A percentile compares a stretch with the other conserved stretches of the same genome.
These are phyloP conservation scores for Aplodontia rufa DNA, from an alignment of 2,113 vertebrate genomes.

Conservation along the genomic window DNA sequence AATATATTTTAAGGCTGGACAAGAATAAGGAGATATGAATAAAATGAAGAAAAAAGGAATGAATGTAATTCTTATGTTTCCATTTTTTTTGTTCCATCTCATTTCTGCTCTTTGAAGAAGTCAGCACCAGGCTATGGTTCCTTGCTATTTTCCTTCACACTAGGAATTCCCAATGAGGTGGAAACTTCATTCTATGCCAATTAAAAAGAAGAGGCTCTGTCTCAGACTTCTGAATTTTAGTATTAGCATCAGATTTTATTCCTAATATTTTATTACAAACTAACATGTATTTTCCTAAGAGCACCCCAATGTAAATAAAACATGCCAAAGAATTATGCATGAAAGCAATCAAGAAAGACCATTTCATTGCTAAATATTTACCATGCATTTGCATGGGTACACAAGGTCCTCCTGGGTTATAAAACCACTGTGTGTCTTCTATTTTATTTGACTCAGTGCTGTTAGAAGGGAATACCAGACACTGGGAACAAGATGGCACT, in stretches of 20 bases:
- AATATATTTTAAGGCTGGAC: neutral
- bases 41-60: neutral
- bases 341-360: neutral
- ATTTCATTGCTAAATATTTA: neutral
- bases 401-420: neutral
- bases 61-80: neutral
- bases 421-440: neutral
- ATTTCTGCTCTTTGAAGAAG: neutral
- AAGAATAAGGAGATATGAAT: neutral
- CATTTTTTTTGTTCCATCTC: neutral
- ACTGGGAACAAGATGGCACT: neutral
- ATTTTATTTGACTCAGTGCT: neutral
- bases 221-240: neutral
- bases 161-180: neutral
- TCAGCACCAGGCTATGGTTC: neutral
- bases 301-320: neutral
- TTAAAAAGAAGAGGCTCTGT: neutral
- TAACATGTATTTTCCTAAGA: neutral
- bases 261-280: neutral
- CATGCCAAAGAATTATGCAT: neutral
- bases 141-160: neutral
- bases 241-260: neutral
- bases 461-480: neutral
- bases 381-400: neutral
- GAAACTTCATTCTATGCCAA: neutral